A percentile compares a stretch with the other conserved stretches of the same genome.
Evolutionary conservation across 2,888 invertebrate species (phyloP).

Genomic region (Yponomeuta cagnagella): DNA sequence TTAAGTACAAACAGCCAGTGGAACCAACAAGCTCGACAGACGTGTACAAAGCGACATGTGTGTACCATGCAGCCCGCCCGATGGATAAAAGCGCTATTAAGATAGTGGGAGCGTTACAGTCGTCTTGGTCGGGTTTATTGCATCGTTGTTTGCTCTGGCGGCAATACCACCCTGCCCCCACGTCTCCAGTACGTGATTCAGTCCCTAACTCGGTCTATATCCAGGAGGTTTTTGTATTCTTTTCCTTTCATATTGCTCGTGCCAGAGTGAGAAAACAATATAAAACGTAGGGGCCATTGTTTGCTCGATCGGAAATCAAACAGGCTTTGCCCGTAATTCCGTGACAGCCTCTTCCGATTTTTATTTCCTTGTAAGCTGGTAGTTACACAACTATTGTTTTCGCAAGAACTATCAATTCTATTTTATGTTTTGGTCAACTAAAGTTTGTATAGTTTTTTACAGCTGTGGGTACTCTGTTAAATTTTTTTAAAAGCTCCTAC

Average conservation of each 20-base stretch:
- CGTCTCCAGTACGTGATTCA: conserved; percentile 37
- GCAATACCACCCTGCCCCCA: conserved; percentile 51
- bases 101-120: conserved; percentile 43
- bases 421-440: conserved; percentile 3
- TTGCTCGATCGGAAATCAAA: neutral
- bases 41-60: conserved; percentile 53
- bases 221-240: neutral
- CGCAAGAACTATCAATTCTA: conserved; percentile 5
- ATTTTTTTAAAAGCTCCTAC: neutral
- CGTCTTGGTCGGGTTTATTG: conserved; percentile 63
- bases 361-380: conserved; percentile 14
- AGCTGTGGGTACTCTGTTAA: neutral
- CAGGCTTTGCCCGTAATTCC: neutral
- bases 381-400: conserved; percentile 2
- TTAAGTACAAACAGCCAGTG: neutral
- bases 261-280: neutral
- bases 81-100: conserved; percentile 58
- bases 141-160: conserved; percentile 60
- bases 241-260: neutral
- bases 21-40: conserved; percentile 15
- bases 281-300: neutral
- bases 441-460: neutral
- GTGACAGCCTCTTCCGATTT: conserved; percentile 14
- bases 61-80: conserved; percentile 37
- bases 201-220: neutral